Evolutionary conservation across 2,113 vertebrate genomes (phyloP), one percentile per base, ranked within the genome.

Genomic region (Phyllopteryx taeniolatus): DNA sequence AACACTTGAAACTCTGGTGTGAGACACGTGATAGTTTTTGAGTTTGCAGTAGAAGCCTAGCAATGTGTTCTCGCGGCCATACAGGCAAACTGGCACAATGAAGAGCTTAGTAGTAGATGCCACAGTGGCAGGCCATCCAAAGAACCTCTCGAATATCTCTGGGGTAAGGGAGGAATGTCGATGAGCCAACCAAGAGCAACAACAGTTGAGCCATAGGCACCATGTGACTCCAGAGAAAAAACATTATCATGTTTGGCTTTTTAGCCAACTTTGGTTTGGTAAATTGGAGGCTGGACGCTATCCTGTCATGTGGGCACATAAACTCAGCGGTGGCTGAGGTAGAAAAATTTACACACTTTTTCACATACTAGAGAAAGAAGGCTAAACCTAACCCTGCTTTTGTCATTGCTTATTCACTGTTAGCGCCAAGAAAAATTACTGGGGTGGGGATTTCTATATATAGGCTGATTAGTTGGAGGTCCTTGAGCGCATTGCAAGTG

Each of bases 371-470:
- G 67, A 39, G 1, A 15, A 62, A 75, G n/a, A 56, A 62, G 80
- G 73, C 79, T 64, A 71, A 67, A 20, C 53, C 17, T 31, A 74
- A 68, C 49, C 49, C 66, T 43, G 31, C 35, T 70, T 59, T 70
- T 75, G 42, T 79, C 70, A 76, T 64, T 33, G 51, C 67, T 53
- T 85, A 86, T 87, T 83, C 51, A 13, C 72, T 12, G 39, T 83
- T 79, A 73, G 47, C 13, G 44, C 62, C 19, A 76, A 80, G 79
- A 68, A 46, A 71, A 78, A 83, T 84, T 83, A 79, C 89, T 73
- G 74, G 35, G 68, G 60, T 46, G 76, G 84, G 87, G 86, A 88
- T 84, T 84, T 83, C 87, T 86, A 89, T 80, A 90, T 90, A 92
- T 87, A 90, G 69, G 70, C 69, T 19, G 47, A 84, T 89, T 88